Conservation (phyloP, 2,113 vertebrate genomes). For the Caracal caracal region DNA sequence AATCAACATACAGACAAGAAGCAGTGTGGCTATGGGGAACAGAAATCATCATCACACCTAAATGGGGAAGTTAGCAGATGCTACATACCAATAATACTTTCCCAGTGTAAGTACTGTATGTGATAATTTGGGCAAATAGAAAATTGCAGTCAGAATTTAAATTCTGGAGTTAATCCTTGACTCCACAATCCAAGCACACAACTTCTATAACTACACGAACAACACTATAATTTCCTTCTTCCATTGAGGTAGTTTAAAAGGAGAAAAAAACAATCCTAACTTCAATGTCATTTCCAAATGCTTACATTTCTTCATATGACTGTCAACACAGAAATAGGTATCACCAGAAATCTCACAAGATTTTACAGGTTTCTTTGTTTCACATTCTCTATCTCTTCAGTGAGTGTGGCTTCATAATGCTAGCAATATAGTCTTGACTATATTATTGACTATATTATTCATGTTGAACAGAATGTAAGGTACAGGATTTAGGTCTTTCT, state of each 20-base stretch:
- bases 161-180: not conserved
- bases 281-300: constrained; percentile 1
- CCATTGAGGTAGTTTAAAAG: not conserved
- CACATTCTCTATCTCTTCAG: not conserved
- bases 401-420: not conserved
- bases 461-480: not conserved
- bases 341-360: not conserved
- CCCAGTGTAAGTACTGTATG: not conserved
- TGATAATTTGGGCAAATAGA: not conserved
- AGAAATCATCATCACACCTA: not conserved
- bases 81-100: not conserved
- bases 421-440: not conserved
- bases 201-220: not conserved
- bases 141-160: not conserved
- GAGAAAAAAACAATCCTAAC: not conserved
- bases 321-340: not conserved
- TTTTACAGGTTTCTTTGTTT: not conserved
- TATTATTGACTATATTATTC: not conserved
- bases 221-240: not conserved
- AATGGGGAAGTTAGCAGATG: not conserved
- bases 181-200: not conserved
- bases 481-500: not conserved
- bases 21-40: not conserved
- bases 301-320: not conserved
- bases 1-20: not conserved